Base-by-base conservation (phyloP, 2,888 invertebrate genomes). In the Agrotis exclamationis region DNA sequence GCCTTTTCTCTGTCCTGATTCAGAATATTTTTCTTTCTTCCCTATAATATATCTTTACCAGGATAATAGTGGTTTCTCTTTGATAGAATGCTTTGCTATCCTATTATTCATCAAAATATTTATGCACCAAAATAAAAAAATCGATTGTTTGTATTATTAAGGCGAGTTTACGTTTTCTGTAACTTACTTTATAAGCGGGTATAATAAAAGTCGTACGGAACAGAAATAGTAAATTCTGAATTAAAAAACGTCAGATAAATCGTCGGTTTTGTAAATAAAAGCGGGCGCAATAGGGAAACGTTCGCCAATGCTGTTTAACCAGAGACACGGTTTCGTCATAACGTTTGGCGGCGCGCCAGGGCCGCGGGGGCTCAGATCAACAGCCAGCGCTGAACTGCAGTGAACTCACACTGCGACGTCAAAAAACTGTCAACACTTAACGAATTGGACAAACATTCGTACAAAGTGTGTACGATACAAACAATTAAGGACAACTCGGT, bases 281-380 rank as follows among this genome's bases (percentile, higher is more conserved):
- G 66, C 74, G 56, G 45, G n/a, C 47, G 66, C 67, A 80, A 82
- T 82, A 82, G 85, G 82, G 80, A 83, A 84, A 72, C 66, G 79
- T 87, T 88, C 77, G 82, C 82, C 85, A 86, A 86, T 84, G 80
- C 82, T 83, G 82, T 83, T 84, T 66, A 69, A 81, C 74, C 75
- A 85, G 81, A 89, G 82, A 85, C 84, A 84, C 82, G 82, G 83
- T 93, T 91, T 91, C 92, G 89, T 89, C 90, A 93, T 85, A 84
- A 84, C 76, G 68, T 56, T 79, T 94, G 94, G 93, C 91, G 70
- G 28, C 48, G 59, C 64, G 92, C 94, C 94, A 94, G 80, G 67
- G 70, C 84, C 60, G 70, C 71, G 76, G 87, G 87, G 87, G 87
- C 85, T 79, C 76, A 78, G 79, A 79, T 73, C 79, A 83, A 81